Percentiles rank a stretch among this genome's conserved stretches.
These are phyloP conservation scores for Dermatophagoides farinae DNA, from an alignment of 1,140 invertebrate species.

Conservation along the genomic window DNA sequence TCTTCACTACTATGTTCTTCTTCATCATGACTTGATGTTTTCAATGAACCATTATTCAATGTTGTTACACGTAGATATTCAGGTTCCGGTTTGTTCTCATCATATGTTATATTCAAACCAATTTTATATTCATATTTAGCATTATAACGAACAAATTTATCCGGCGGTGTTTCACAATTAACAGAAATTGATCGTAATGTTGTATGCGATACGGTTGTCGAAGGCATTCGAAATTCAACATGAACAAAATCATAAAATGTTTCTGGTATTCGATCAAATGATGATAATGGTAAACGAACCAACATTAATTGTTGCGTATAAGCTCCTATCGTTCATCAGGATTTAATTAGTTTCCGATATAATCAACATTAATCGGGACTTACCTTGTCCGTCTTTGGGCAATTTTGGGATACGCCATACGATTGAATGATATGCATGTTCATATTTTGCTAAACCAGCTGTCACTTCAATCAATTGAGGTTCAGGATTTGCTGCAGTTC, in stretches of 20 bases:
- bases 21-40: not conserved
- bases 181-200: constrained; percentile 86
- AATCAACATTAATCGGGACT: constrained; percentile 5
- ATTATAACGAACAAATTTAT: constrained; percentile 92
- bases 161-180: constrained; percentile 73
- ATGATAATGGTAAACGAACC: constrained; percentile 76
- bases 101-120: constrained; percentile 17
- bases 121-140: constrained; percentile 81
- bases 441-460: constrained; percentile 94
- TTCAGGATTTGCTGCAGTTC: constrained; percentile 59
- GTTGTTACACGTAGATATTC: constrained; percentile 11
- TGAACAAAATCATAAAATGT: constrained; percentile 63
- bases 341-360: not conserved
- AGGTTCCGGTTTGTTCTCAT: constrained; percentile 8
- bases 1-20: constrained; percentile 1
- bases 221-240: constrained; percentile 97
- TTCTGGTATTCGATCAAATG: constrained; percentile 90
- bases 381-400: constrained; percentile 91
- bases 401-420: constrained; percentile 92
- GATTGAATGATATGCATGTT: constrained; percentile 87
- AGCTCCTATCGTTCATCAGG: constrained; percentile 41
- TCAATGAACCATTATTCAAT: constrained; percentile 3
- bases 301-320: constrained; percentile 87
- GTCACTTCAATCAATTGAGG: constrained; percentile 90
- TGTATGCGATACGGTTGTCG: constrained; percentile 87